Evolutionary conservation across 2,888 invertebrate species (phyloP).

Genomic region (Phania funesta): DNA sequence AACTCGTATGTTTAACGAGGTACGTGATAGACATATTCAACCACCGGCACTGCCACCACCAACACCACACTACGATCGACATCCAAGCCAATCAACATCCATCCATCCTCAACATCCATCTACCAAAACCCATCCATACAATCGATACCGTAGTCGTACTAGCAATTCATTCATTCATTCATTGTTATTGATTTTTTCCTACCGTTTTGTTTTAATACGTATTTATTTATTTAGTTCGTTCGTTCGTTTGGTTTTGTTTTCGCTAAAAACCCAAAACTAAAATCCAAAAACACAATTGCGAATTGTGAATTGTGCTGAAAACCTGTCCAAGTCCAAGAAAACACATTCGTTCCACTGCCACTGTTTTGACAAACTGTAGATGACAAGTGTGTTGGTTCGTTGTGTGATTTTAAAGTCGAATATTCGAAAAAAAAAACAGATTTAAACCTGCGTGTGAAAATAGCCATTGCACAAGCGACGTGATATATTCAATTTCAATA

Average conservation of each 20-base stretch:
- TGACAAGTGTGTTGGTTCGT: constrained; percentile 63
- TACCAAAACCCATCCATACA: constrained; percentile 44
- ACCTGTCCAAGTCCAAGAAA: constrained; percentile 57
- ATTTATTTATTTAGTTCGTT: constrained; percentile 22
- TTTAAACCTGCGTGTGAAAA: constrained; percentile 65
- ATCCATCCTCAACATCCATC: constrained; percentile 51
- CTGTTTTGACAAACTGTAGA: constrained; percentile 68
- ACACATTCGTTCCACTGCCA: constrained; percentile 68
- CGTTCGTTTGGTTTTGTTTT: constrained; percentile 25
- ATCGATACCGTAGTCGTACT: constrained; percentile 53
- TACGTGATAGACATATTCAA: constrained; percentile 71
- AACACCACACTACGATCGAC: constrained; percentile 48
- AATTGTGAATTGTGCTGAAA: constrained; percentile 29
- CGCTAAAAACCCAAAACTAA: constrained; percentile 61
- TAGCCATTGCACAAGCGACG: constrained; percentile 66
- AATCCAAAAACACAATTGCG: constrained; percentile 57
- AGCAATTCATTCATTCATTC: constrained; percentile 61
- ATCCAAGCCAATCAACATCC: constrained; percentile 50
- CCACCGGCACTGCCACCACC: constrained; percentile 27
- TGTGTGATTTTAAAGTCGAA: constrained; percentile 33
- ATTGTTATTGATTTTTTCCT: constrained; percentile 62
- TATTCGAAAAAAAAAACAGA: neutral
- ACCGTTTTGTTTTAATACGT: neutral
- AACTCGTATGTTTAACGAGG: constrained; percentile 70
- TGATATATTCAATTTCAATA: constrained; percentile 65